Base-by-base conservation (phyloP, 2,113 vertebrate species). In the Irena cyanogastra region DNA sequence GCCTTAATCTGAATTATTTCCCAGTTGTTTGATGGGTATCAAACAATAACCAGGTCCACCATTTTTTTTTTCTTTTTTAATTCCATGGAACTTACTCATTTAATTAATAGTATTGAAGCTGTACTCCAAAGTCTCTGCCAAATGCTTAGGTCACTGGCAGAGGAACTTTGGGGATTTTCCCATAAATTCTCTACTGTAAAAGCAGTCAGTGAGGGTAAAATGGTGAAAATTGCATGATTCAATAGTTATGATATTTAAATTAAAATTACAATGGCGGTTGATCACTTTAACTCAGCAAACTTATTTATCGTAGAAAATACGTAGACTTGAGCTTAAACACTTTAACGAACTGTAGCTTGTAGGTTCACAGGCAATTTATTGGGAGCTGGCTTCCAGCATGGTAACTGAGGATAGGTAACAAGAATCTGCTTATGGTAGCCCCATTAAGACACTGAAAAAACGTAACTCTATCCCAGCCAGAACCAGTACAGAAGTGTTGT, bases 191-290 rank as follows among this genome's bases (percentile, higher is more conserved):
- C 5, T 63, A 3, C 44, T 75, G 13, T 64, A 44, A 47, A 89
- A 74, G 24, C 33, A 47, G 27, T 41, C 35, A 42, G 3, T 59
- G 75, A 50, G 18, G 14, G 20, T 56, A 35, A 7, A 49, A 33
- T 65, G 10, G 22, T 82, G 28, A 75, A 87, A 85, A 45, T 33
- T 33, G 7, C 7, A 1, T 59, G 22, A 13, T 53, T 91, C 8
- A n/a, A 7, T 53, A 49, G 22, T 56, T 56, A 39, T 0, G 0
- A 20, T 68, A 37, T n/a, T 87, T 65, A 28, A 3, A 17, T 47
- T 60, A 77, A 61, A 44, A 16, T 66, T 35, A 61, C 22, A 83
- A 30, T 23, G 13, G 18, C 77, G 14, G 61, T 22, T 11, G 18
- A 16, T 68, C 23, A 19, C 24, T 78, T 52, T 24, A 45, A 53